phyloP scores from a whole-genome alignment of 2,888 invertebrate genomes.

The Meiosimyza platycephala region DNA sequence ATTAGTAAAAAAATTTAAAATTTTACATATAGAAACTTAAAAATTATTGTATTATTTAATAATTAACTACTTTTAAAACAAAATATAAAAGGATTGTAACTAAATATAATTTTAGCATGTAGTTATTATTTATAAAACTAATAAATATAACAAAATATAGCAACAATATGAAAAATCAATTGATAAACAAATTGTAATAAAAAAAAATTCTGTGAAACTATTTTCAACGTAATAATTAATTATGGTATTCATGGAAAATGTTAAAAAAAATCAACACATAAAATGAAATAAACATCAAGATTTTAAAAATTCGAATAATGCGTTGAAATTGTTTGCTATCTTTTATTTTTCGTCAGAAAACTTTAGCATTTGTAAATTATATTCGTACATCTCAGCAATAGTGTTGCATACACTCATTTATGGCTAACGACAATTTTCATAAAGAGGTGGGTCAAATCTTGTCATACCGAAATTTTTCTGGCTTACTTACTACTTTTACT shows the following conservation, averaged over 20 bases:
- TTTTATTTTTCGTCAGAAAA: too few species aligned
- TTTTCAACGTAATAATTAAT: conserved; percentile 60
- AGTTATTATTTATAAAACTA: conserved; percentile 26
- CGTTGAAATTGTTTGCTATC: too few species aligned
- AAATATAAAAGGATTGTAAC: conserved; percentile 27
- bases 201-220: conserved; percentile 43
- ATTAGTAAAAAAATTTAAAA: conserved; percentile 22
- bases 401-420: too few species aligned
- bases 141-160: conserved; percentile 24
- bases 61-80: conserved; percentile 1
- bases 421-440: too few species aligned
- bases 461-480: too few species aligned
- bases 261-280: conserved; percentile 55
- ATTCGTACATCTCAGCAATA: too few species aligned
- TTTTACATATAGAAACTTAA: conserved; percentile 4
- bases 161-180: conserved; percentile 37
- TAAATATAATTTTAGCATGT: conserved; percentile 31
- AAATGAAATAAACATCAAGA: conserved; percentile 41
- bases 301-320: conserved; percentile 21
- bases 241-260: conserved; percentile 66
- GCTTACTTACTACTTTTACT: too few species aligned
- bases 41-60: conserved; percentile 22
- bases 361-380: too few species aligned
- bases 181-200: conserved; percentile 45
- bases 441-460: too few species aligned